Base-by-base conservation (phyloP, 2,797 vertebrate species). In the Lemur catta region DNA sequence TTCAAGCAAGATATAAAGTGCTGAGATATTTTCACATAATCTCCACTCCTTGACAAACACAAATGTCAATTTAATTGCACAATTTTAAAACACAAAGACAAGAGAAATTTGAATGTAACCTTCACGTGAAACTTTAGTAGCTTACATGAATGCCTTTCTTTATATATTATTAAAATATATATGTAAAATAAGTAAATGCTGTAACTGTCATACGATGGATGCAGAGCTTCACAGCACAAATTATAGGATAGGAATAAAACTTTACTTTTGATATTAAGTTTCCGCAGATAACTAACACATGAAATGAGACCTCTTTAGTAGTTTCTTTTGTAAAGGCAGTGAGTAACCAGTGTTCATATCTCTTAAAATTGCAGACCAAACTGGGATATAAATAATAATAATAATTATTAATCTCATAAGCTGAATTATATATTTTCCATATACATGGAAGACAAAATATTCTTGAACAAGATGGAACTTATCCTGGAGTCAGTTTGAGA, bases 121-220 rank as follows among this genome's bases (percentile, higher is more conserved):
- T 97, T 97, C 95, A 52, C 75, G 91, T 6, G 33, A 97, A 97
- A 96, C 6, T 84, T 97, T 5, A 96, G 65, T 76, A 79, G 88
- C 92, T 28, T 38, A 59, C 65, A 89, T 82, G 55, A 94, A 98
- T 84, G 72, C 61, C 72, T 93, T 93, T 13, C 59, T 97, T 95
- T 59, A 79, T 79, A 55, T 97, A 78, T 41, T 65, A 76, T 87
- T 48, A 76, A 81, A 93, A 97, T 97, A 95, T 95, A 59, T 3
- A 5, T 5, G 9, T 96, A 95, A 95, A 97, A 96, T 95, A 84
- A 69, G 9, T n/a, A 97, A 59, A 38, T 96, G n/a, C 35, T 35
- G 20, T 63, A 18, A 78, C 15, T 81, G 65, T 97, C 92, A 59
- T 93, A 95, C 75, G 74, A 79, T 93, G 43, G 72, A 84, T 94